A percentile compares a stretch with the other conserved stretches of the same genome.
Conservation (phyloP, 64 coral and sea anemone genomes). For the Exaiptasia diaphana region DNA sequence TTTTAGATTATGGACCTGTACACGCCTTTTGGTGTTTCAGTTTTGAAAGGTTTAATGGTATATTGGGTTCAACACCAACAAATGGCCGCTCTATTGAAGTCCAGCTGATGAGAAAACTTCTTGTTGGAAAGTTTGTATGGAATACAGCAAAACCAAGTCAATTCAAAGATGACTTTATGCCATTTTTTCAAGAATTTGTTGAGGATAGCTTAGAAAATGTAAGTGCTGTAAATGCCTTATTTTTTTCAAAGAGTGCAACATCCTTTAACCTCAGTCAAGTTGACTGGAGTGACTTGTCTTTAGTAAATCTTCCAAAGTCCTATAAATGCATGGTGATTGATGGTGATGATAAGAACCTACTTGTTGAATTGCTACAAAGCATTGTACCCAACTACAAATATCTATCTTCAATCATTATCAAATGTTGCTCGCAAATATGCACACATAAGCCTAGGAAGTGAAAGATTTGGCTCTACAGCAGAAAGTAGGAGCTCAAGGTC, state of each 20-base stretch:
- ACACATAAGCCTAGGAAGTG: conserved; percentile 11
- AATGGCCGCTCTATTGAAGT: conserved; percentile 33
- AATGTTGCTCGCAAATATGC: neutral
- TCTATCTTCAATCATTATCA: neutral
- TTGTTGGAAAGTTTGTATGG: conserved; percentile 14
- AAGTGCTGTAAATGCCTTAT: neutral
- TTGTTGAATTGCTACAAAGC: neutral
- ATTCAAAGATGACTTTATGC: conserved; percentile 21
- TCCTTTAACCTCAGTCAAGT: neutral
- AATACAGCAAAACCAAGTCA: conserved; percentile 2
- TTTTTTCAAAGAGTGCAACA: conserved; percentile 1
- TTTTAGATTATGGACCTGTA: conserved; percentile 34
- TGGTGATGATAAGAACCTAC: neutral
- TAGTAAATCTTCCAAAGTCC: conserved; percentile 14
- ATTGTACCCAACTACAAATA: conserved; percentile 9
- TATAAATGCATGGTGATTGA: conserved; percentile 26
- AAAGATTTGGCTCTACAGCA: conserved; percentile 4
- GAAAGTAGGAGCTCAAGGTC: conserved; percentile 10
- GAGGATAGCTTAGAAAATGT: neutral
- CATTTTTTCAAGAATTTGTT: neutral
- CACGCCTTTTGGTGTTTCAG: conserved; percentile 35
- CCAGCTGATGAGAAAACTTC: conserved; percentile 13
- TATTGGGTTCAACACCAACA: neutral
- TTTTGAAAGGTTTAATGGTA: conserved; percentile 33
- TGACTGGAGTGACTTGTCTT: conserved; percentile 16